Evolutionary conservation across 2,888 invertebrate genomes (phyloP), one percentile per base, ranked within the genome.

Genomic region (Trichogramma evanescens): DNA sequence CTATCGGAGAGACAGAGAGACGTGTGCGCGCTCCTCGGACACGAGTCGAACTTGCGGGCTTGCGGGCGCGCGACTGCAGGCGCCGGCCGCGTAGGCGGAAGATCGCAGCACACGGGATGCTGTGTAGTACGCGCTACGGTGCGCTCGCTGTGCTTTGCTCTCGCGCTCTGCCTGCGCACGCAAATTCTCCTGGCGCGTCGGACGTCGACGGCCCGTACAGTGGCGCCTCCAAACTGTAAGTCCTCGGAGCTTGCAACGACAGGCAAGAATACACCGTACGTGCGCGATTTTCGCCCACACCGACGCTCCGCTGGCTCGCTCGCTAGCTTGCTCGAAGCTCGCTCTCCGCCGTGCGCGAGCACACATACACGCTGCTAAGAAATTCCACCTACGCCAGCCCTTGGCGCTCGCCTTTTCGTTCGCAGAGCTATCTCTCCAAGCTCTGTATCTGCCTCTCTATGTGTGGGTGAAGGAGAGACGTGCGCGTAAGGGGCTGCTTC

Each of bases 21-120:
- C 26, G 26, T 26, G 26, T 26, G 26, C 26, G 26, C 26, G 26
- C 26, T 26, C 26, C 26, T 26, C 26, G 26, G 26, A 2, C 26
- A 26, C 26, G 26, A 26, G 26, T 26, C 75, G 76, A 76, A 76
- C 77, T 76, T 77, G 76, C 77, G 77, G 75, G 77, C 76, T 76
- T 77, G 75, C 77, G 75, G 75, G 75, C 75, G 75, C 75, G 77
- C 75, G 61, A 77, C 77, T 77, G 77, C 73, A 76, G 76, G 72
- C 72, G 74, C 71, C 71, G 72, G 73, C 67, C 68, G 73, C 75
- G 76, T 74, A 76, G 75, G 75, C 76, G 76, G 75, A 74, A 73
- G 75, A 75, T 76, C 75, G 72, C 75, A 75, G 77, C 26, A 77
- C 74, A 76, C 76, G 76, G 76, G 72, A 73, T 70, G 76, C 74